Evolutionary conservation across 2,888 invertebrate genomes (phyloP).

Genomic region (Incurvaria masculella): DNA sequence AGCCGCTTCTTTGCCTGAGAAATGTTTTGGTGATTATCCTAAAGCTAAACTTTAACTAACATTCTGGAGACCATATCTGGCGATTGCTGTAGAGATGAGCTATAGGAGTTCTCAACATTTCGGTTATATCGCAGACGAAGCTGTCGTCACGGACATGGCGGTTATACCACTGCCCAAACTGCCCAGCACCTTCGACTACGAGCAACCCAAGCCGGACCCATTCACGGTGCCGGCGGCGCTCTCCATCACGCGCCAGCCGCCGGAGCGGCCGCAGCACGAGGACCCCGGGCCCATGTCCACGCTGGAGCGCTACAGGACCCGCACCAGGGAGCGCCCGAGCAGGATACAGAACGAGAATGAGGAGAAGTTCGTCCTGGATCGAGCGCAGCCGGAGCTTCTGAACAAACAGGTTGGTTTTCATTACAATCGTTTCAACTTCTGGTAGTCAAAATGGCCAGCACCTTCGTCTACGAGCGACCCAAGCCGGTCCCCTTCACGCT

Average conservation of each 20-base stretch:
- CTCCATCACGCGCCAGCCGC: slow-evolving; percentile 31
- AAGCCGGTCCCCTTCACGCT: slow-evolving; percentile 11
- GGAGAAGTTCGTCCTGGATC: slow-evolving; percentile 70
- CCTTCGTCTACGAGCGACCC: not conserved
- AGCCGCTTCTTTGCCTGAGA: too few species aligned
- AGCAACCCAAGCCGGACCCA: slow-evolving; percentile 28
- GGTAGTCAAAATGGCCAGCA: not conserved
- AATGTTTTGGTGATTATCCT: too few species aligned
- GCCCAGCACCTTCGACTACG: slow-evolving; percentile 52
- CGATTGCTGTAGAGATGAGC: too few species aligned
- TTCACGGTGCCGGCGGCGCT: slow-evolving; percentile 28
- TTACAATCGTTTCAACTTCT: not conserved
- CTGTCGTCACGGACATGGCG: slow-evolving; percentile 60
- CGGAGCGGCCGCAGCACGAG: slow-evolving; percentile 25
- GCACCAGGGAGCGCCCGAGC: slow-evolving; percentile 30
- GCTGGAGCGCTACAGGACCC: slow-evolving; percentile 43
- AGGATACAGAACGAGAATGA: slow-evolving; percentile 48
- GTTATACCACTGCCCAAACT: slow-evolving; percentile 63
- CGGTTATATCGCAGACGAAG: slow-evolving; percentile 45
- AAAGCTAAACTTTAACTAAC: too few species aligned
- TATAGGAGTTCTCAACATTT: too few species aligned
- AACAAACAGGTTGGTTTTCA: slow-evolving; percentile 39
- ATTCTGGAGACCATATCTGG: too few species aligned
- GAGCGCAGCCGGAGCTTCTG: slow-evolving; percentile 55
- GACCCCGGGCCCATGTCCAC: slow-evolving; percentile 44